These are phyloP conservation scores for Gobius niger DNA, from an alignment of 2,113 vertebrate species.

Conservation along the genomic window DNA sequence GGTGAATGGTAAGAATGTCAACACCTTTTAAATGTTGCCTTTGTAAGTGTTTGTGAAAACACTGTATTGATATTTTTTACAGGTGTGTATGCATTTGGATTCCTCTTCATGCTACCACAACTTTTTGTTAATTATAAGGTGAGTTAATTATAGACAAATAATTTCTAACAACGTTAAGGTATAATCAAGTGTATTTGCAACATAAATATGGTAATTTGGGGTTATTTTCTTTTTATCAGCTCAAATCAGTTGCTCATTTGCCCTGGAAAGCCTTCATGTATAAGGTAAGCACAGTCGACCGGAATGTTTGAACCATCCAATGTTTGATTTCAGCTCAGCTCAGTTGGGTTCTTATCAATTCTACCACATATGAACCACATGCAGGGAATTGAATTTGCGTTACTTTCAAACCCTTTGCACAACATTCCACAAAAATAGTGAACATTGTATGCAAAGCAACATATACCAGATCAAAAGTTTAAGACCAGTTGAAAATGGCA, in stretches of 20 bases:
- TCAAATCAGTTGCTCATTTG: conserved; percentile 97
- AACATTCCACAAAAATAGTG: too few relatives aligned
- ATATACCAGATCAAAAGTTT: too few relatives aligned
- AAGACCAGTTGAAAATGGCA: too few relatives aligned
- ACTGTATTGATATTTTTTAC: not conserved
- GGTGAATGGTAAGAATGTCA: conserved; percentile 86
- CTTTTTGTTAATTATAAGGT: conserved; percentile 99
- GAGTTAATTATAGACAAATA: conserved; percentile 23
- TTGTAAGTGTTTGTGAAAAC: not conserved
- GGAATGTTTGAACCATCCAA: not conserved
- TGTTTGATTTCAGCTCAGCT: too few relatives aligned
- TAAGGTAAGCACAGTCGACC: conserved; percentile 80
- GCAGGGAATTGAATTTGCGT: too few relatives aligned
- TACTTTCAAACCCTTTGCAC: too few relatives aligned
- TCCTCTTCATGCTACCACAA: conserved; percentile 98
- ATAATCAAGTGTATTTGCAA: not conserved
- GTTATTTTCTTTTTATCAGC: conserved; percentile 70
- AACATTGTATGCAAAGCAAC: too few relatives aligned
- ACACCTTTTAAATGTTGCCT: not conserved
- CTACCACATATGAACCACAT: too few relatives aligned
- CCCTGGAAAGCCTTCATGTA: conserved; percentile 99
- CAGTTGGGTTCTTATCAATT: too few relatives aligned
- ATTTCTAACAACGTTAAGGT: not conserved
- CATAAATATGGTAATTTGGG: not conserved
- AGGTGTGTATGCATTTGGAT: conserved; percentile 98